Evolutionary conservation across 2,113 vertebrate genomes (phyloP).

Genomic region (Penelope pileata): DNA sequence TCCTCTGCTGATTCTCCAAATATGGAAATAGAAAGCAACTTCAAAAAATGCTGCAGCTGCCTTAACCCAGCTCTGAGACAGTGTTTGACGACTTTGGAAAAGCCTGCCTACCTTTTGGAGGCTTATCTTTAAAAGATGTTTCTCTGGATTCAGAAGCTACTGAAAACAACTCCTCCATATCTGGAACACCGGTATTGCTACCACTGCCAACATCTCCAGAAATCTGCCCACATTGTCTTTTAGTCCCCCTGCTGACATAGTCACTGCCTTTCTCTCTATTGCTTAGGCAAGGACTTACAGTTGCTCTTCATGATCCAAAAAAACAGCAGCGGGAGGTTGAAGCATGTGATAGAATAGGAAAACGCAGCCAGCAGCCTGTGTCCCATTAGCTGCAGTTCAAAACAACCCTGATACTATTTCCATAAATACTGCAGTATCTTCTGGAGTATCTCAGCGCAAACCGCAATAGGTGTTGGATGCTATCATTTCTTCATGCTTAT

Average conservation of each 20-base stretch:
- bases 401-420: background rate
- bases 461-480: background rate
- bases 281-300: background rate
- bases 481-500: constrained; percentile 33
- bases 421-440: background rate
- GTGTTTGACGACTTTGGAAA: background rate
- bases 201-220: background rate
- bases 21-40: background rate
- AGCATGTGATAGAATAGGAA: background rate
- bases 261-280: background rate
- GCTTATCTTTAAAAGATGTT: background rate
- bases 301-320: background rate
- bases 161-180: background rate
- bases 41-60: background rate
- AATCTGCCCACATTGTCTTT: background rate
- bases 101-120: background rate
- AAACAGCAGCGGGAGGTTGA: rapidly evolving
- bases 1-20: background rate
- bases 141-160: background rate
- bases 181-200: background rate
- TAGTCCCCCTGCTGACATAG: background rate
- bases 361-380: background rate
- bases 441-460: background rate
- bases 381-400: background rate
- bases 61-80: background rate